phyloP scores from a whole-genome alignment of 2,113 vertebrate species.

The Petromus typicus region DNA sequence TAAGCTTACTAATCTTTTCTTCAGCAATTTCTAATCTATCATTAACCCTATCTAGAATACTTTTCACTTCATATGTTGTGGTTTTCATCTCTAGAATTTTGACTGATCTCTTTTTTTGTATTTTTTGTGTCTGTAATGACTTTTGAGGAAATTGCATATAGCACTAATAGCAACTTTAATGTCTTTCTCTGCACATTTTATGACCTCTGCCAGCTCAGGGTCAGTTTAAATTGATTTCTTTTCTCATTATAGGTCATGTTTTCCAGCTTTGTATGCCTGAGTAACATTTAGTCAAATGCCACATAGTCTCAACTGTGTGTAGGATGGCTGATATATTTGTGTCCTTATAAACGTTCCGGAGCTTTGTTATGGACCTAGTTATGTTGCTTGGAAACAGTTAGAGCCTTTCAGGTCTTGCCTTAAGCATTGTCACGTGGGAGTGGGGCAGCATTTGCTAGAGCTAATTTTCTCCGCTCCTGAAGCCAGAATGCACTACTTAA shows the following conservation, averaged over 20 bases:
- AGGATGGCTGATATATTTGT: background rate
- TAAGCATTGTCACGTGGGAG: background rate
- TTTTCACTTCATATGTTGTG: conserved; percentile 31
- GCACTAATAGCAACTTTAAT: background rate
- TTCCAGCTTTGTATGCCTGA: background rate
- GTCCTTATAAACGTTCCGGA: background rate
- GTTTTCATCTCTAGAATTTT: conserved; percentile 28
- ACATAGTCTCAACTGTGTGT: conserved; percentile 13
- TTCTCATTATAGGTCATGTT: background rate
- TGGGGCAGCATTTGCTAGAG: background rate
- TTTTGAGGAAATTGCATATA: background rate
- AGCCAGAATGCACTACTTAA: background rate
- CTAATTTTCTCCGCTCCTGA: background rate
- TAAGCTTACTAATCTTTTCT: background rate
- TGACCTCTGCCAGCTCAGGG: background rate
- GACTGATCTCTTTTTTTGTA: background rate
- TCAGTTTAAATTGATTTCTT: background rate
- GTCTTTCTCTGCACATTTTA: background rate
- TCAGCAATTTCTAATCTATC: background rate
- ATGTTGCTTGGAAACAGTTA: background rate
- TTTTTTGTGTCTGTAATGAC: background rate
- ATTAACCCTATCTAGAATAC: background rate
- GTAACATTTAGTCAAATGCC: background rate
- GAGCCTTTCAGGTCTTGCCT: background rate
- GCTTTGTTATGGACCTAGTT: background rate